These are phyloP conservation scores for Scomberomorus guttatus DNA, from an alignment of 2,797 vertebrate species.

Conservation along the genomic window DNA sequence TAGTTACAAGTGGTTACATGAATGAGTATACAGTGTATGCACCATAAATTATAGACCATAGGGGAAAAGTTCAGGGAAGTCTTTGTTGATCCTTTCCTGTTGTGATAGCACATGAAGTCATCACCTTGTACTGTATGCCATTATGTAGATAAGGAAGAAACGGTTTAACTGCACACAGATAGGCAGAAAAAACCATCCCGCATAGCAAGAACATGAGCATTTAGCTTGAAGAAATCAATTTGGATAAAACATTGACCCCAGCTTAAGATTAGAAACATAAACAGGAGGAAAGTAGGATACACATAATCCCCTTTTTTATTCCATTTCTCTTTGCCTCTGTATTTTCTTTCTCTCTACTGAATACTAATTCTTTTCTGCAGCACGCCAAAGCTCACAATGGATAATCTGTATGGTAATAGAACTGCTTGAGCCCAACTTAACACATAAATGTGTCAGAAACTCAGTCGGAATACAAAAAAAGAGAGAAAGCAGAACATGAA, in stretches of 20 bases:
- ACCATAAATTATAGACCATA: background rate
- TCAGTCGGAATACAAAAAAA: constrained; percentile 82
- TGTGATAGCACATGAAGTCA: constrained; percentile 58
- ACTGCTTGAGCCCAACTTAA: constrained; percentile 87
- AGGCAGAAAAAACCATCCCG: constrained; percentile 41
- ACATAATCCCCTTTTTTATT: constrained; percentile 82
- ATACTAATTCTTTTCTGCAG: constrained; percentile 80
- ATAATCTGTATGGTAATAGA: constrained; percentile 88
- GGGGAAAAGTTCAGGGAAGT: constrained; percentile 25
- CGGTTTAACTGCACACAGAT: constrained; percentile 55
- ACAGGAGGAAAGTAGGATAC: constrained; percentile 75
- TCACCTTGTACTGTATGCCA: constrained; percentile 45
- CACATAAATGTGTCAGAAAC: constrained; percentile 89
- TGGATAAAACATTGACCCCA: constrained; percentile 84
- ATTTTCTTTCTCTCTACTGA: constrained; percentile 67
- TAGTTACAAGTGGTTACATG: background rate
- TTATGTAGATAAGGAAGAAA: constrained; percentile 65
- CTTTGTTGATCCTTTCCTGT: constrained; percentile 19
- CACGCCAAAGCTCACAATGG: constrained; percentile 75
- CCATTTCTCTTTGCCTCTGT: constrained; percentile 71
- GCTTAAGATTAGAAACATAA: constrained; percentile 81
- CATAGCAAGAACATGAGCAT: constrained; percentile 53
- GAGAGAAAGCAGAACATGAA: constrained; percentile 79
- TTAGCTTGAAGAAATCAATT: constrained; percentile 81
- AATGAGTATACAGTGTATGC: background rate